Conservation (phyloP, 1,140 invertebrate genomes). For the Asobara japonica region DNA sequence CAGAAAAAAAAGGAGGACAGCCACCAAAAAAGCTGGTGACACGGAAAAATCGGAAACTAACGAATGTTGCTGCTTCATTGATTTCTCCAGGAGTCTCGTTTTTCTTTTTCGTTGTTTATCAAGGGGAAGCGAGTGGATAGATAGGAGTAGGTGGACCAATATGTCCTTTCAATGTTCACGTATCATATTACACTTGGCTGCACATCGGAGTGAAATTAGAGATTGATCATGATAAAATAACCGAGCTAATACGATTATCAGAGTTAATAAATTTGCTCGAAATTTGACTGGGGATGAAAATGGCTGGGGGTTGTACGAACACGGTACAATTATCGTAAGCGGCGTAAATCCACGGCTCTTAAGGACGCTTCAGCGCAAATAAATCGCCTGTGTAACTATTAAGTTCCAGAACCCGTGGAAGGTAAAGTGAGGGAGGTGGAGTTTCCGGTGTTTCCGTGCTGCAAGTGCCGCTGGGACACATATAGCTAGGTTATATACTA, state of each 20-base stretch:
- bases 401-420: conserved; percentile 26
- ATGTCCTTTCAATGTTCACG: background rate
- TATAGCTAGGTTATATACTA: background rate
- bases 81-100: background rate
- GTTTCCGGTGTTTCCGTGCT: conserved; percentile 24
- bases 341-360: conserved; percentile 36
- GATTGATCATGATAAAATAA: background rate
- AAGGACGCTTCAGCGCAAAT: conserved; percentile 27
- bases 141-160: background rate
- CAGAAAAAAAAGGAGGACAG: background rate
- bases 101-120: background rate
- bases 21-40: background rate
- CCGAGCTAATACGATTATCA: conserved; percentile 1
- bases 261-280: conserved; percentile 13
- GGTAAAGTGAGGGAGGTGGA: background rate
- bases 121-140: background rate
- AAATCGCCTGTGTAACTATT: conserved; percentile 33
- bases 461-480: conserved; percentile 15
- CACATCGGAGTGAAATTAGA: background rate
- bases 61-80: conserved; percentile 11
- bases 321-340: conserved; percentile 35
- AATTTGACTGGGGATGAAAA: background rate
- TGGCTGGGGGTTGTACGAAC: conserved; percentile 21
- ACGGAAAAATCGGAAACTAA: background rate
- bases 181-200: background rate